A percentile compares a stretch with the other conserved stretches of the same genome.
phyloP scores from a whole-genome alignment of 1,140 invertebrate species.

The Liolophura sinensis region DNA sequence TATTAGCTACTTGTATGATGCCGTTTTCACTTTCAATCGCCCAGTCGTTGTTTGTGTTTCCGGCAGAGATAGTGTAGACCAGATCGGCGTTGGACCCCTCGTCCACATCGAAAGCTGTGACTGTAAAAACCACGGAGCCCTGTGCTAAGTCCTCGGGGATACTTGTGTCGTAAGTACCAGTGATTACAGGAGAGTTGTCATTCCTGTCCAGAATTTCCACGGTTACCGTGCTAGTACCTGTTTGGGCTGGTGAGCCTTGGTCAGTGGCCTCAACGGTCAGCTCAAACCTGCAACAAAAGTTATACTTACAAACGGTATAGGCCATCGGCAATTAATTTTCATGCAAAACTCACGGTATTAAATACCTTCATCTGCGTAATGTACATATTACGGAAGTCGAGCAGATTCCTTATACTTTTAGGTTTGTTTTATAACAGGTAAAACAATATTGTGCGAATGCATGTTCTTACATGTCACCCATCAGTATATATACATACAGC shows the following conservation, averaged over 20 bases:
- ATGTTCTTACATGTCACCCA: constrained; percentile 1
- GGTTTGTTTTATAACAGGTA: no score
- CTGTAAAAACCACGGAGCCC: constrained; percentile 28
- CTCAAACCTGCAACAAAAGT: constrained; percentile 21
- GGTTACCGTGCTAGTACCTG: constrained; percentile 32
- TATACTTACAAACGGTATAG: background rate
- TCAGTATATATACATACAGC: no score
- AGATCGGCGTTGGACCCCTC: constrained; percentile 30
- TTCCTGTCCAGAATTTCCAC: constrained; percentile 33
- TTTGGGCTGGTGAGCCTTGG: constrained; percentile 19
- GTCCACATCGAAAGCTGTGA: constrained; percentile 37
- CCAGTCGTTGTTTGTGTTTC: constrained; percentile 31
- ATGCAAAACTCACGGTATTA: background rate
- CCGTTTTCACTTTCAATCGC: constrained; percentile 25
- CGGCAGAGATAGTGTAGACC: constrained; percentile 26
- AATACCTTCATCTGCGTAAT: background rate
- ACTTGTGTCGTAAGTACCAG: constrained; percentile 25
- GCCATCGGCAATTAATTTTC: background rate
- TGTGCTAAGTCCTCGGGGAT: constrained; percentile 32
- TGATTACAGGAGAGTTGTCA: constrained; percentile 26
- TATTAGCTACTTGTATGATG: constrained; percentile 28
- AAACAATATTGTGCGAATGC: background rate
- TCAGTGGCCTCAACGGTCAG: constrained; percentile 28
- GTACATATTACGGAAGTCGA: background rate
- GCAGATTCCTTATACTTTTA: no score